Percentiles rank a stretch among this genome's conserved stretches.
These are phyloP conservation scores for Chitala chitala DNA, from an alignment of 2,113 vertebrate species.

Conservation along the genomic window DNA sequence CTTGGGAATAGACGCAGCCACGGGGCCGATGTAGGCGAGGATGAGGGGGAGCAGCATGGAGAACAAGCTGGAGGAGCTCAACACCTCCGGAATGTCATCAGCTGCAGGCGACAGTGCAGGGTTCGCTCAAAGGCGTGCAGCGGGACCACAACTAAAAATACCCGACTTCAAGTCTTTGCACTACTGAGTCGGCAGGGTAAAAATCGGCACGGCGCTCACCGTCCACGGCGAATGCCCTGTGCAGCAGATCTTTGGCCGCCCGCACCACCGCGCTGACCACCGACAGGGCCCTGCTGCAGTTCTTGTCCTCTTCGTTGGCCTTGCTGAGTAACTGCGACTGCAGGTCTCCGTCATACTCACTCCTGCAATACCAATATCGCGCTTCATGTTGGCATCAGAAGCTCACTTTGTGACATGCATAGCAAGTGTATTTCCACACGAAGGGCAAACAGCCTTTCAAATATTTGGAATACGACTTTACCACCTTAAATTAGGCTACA, in stretches of 20 bases:
- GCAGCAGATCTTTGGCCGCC: constrained; percentile 90
- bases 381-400: background rate
- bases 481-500: too few relatives aligned
- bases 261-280: constrained; percentile 92
- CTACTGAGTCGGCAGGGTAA: too few relatives aligned
- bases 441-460: too few relatives aligned
- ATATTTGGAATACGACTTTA: too few relatives aligned
- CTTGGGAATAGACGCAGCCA: constrained; percentile 95
- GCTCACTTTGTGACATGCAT: too few relatives aligned
- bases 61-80: constrained; percentile 96
- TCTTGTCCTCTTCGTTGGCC: constrained; percentile 98
- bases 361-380: constrained; percentile 63
- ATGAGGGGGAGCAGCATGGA: constrained; percentile 97
- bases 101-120: constrained; percentile 57
- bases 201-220: constrained; percentile 64
- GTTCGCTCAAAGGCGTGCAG: background rate
- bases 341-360: constrained; percentile 93
- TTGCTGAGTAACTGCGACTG: constrained; percentile 95
- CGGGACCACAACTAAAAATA: too few relatives aligned
- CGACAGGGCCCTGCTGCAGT: constrained; percentile 89
- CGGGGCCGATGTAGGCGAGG: constrained; percentile 94
- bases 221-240: constrained; percentile 93
- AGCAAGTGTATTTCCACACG: too few relatives aligned
- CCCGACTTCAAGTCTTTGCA: too few relatives aligned
- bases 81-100: constrained; percentile 95